Percentiles rank a stretch among this genome's conserved stretches.
Conservation (phyloP, 2,888 invertebrate species). For the Nemurella pictetii region DNA sequence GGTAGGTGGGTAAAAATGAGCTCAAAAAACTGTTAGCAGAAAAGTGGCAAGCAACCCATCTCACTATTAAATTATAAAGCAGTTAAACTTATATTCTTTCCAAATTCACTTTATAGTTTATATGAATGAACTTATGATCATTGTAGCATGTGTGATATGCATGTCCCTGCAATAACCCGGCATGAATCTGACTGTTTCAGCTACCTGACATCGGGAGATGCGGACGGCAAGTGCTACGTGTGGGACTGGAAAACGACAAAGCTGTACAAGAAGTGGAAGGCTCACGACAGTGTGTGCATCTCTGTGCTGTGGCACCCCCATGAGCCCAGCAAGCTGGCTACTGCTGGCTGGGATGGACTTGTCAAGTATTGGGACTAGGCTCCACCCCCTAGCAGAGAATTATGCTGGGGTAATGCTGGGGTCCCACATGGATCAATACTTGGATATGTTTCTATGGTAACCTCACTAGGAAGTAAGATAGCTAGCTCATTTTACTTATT, state of each 20-base stretch:
- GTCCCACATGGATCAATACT: slow-evolving; percentile 36
- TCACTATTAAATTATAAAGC: no score
- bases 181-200: slow-evolving; percentile 57
- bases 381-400: slow-evolving; percentile 1
- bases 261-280: slow-evolving; percentile 97
- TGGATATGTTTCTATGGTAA: slow-evolving; percentile 34
- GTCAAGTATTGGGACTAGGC: slow-evolving; percentile 97
- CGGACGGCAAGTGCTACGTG: slow-evolving; percentile 96
- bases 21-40: no score
- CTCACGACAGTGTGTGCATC: slow-evolving; percentile 97
- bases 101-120: no score
- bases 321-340: slow-evolving; percentile 95
- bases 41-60: no score
- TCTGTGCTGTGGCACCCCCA: slow-evolving; percentile 97
- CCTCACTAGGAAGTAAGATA: neutral
- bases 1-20: no score
- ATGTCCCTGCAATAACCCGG: no score
- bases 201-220: slow-evolving; percentile 96
- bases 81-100: no score
- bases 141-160: no score
- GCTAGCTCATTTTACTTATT: neutral
- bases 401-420: neutral
- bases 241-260: slow-evolving; percentile 99
- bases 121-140: no score
- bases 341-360: slow-evolving; percentile 98